Conservation (phyloP, 2,113 vertebrate species). For the Paramisgurnus dabryanus region DNA sequence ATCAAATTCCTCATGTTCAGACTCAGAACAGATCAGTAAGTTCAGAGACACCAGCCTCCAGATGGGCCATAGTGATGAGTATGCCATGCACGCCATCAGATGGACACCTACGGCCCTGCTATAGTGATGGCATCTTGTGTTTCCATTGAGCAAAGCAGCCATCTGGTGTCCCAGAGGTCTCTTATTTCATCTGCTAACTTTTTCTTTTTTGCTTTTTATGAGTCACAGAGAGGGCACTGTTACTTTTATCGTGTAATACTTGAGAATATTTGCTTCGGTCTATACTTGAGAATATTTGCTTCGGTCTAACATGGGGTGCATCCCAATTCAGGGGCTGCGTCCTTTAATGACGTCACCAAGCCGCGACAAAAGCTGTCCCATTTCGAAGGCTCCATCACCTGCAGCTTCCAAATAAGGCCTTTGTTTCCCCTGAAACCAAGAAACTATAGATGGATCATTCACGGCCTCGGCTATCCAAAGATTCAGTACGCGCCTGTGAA, state of each 20-base stretch:
- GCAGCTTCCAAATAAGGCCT: too few species aligned
- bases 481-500: too few species aligned
- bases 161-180: conserved; percentile 54
- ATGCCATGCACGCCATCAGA: conserved; percentile 32
- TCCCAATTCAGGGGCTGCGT: not conserved
- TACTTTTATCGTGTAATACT: conserved; percentile 37
- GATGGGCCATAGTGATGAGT: conserved; percentile 36
- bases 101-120: conserved; percentile 42
- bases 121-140: conserved; percentile 39
- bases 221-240: conserved; percentile 20
- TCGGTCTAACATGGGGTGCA: not conserved
- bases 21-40: conserved; percentile 31
- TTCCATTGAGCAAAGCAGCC: conserved; percentile 48
- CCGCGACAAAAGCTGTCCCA: too few species aligned
- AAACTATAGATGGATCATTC: too few species aligned
- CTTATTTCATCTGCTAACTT: conserved; percentile 42
- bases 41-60: conserved; percentile 48
- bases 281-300: too few species aligned
- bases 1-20: conserved; percentile 12
- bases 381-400: too few species aligned
- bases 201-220: conserved; percentile 29
- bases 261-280: conserved; percentile 13
- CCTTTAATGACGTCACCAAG: too few species aligned
- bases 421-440: too few species aligned
- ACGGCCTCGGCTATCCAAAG: too few species aligned